These are phyloP conservation scores for Ginglymostoma cirratum DNA, from an alignment of 2,113 vertebrate species.

Conservation along the genomic window DNA sequence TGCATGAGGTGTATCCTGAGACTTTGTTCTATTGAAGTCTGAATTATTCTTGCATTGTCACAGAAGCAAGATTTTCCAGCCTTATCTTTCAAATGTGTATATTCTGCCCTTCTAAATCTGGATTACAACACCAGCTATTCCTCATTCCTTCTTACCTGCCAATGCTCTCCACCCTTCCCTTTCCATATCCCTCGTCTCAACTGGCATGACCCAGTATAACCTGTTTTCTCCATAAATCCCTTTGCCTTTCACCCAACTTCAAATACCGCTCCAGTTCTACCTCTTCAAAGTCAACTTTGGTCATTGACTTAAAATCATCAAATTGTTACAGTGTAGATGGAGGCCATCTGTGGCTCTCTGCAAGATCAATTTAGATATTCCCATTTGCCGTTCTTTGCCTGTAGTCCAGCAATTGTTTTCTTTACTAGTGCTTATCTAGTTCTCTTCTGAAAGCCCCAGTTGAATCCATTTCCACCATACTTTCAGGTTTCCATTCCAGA, in stretches of 20 bases:
- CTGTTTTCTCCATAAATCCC: background rate
- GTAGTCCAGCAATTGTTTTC: background rate
- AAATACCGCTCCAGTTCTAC: background rate
- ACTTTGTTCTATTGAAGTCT: background rate
- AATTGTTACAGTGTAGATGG: background rate
- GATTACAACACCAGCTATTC: background rate
- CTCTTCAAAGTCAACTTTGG: background rate
- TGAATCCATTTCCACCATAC: background rate
- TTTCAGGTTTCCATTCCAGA: background rate
- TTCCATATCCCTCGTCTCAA: background rate
- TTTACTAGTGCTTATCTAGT: background rate
- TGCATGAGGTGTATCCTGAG: background rate
- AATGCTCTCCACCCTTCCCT: too few species aligned
- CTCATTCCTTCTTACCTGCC: background rate
- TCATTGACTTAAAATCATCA: background rate
- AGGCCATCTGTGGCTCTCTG: background rate
- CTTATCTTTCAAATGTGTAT: background rate
- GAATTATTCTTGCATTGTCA: background rate
- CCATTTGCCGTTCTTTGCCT: background rate
- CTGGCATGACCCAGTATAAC: background rate
- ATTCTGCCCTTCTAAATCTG: background rate
- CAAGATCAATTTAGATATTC: background rate
- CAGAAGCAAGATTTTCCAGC: background rate
- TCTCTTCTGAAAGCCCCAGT: background rate
- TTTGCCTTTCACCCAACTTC: background rate